These are phyloP conservation scores for Parthenolecanium corni DNA, from an alignment of 2,888 invertebrate genomes.

Conservation along the genomic window DNA sequence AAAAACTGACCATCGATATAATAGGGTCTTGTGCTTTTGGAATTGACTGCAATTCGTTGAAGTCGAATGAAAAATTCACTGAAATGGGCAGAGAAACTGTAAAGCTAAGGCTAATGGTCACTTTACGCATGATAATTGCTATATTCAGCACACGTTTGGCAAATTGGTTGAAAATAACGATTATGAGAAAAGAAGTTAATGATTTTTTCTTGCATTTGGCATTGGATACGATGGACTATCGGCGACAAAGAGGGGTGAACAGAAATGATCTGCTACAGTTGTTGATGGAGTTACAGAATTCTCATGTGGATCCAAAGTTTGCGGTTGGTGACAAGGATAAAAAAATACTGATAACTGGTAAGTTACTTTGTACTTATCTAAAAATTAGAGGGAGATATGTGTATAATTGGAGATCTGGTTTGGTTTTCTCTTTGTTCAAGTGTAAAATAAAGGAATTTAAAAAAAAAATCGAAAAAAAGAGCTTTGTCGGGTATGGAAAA, in stretches of 20 bases:
- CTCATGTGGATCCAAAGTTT: neutral
- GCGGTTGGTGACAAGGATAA: no score
- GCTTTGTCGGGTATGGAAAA: no score
- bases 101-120: conserved; percentile 31
- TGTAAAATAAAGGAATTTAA: no score
- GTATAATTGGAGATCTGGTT: no score
- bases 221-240: conserved; percentile 9
- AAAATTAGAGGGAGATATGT: no score
- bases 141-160: conserved; percentile 29
- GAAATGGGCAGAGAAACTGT: neutral
- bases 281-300: conserved; percentile 29
- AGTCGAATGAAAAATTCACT: conserved; percentile 1
- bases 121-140: conserved; percentile 25
- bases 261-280: conserved; percentile 22
- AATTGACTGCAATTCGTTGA: conserved; percentile 10
- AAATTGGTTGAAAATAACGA: conserved; percentile 31
- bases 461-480: no score
- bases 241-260: neutral
- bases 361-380: no score
- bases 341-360: no score
- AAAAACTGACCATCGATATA: conserved; percentile 8
- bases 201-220: conserved; percentile 35
- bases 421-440: no score
- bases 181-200: conserved; percentile 31
- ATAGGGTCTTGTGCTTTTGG: conserved; percentile 21